phyloP scores from a whole-genome alignment of 2,888 invertebrate genomes.

The Drosophila fungiperda region DNA sequence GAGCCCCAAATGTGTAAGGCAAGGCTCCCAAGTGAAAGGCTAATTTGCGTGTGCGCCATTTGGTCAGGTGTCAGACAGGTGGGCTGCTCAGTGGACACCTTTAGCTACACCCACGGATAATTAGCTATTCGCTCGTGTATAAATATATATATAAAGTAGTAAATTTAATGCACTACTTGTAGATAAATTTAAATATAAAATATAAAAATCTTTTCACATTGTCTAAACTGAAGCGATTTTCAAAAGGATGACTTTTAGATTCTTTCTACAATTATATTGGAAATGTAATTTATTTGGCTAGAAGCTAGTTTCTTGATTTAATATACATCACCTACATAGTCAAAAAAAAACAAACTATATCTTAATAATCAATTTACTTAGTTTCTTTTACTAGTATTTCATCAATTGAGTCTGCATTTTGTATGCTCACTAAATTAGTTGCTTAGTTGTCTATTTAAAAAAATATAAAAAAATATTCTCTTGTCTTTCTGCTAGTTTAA shows the following conservation, averaged over 20 bases:
- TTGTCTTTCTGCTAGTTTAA: too few species aligned
- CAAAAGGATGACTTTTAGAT: not conserved
- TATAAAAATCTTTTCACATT: not conserved
- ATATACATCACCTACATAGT: not conserved
- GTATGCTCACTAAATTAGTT: too few species aligned
- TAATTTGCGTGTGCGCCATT: slow-evolving; percentile 56
- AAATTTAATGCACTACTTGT: too few species aligned
- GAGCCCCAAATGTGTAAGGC: slow-evolving; percentile 26
- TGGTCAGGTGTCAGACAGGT: slow-evolving; percentile 41
- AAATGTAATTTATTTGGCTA: not conserved
- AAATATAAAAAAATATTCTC: not conserved
- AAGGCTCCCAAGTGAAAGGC: slow-evolving; percentile 23
- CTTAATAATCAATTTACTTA: too few species aligned
- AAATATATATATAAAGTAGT: not conserved
- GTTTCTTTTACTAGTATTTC: too few species aligned
- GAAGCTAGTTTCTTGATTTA: too few species aligned
- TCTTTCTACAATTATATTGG: not conserved
- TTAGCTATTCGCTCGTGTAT: not conserved
- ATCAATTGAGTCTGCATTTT: too few species aligned
- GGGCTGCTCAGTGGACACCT: slow-evolving; percentile 5
- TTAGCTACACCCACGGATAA: slow-evolving; percentile 13
- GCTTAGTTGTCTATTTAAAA: not conserved
- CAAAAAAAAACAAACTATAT: too few species aligned
- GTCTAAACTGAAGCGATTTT: not conserved
- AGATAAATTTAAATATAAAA: too few species aligned